Percentiles rank a stretch among this genome's conserved stretches.
Evolutionary conservation across 2,113 vertebrate genomes (phyloP).

Genomic region (Bufo bufo): DNA sequence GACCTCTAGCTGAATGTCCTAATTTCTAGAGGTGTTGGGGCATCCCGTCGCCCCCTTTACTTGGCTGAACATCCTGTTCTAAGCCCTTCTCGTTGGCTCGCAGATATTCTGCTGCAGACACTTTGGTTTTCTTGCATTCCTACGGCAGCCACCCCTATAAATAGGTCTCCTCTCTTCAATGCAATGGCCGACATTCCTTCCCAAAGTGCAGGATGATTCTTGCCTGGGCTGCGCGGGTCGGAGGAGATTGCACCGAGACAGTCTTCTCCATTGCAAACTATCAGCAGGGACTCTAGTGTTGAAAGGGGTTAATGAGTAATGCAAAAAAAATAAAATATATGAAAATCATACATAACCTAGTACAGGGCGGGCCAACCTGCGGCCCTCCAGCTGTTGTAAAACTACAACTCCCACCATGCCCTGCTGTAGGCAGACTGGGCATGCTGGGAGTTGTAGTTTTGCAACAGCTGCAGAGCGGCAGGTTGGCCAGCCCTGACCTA

Average conservation of each 20-base stretch:
- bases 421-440: no score
- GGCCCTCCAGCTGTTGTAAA: no score
- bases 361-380: no score
- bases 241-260: not conserved
- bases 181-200: conserved; percentile 9
- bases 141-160: conserved; percentile 49
- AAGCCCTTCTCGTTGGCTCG: not conserved
- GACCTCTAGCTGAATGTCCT: conserved; percentile 21
- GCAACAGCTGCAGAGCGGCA: no score
- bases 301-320: no score
- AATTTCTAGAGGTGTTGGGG: conserved; percentile 41
- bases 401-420: no score
- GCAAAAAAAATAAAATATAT: no score
- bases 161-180: conserved; percentile 44
- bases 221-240: not conserved
- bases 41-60: conserved; percentile 17
- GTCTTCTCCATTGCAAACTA: not conserved
- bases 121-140: conserved; percentile 51
- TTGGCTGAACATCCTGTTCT: conserved; percentile 48
- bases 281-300: not conserved
- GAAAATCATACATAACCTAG: no score
- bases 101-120: conserved; percentile 25
- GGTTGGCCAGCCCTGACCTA: no score
- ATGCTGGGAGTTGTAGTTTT: no score
- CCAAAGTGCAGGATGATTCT: conserved; percentile 16